Base-by-base conservation (phyloP, 2,888 invertebrate genomes). In the Allophyes oxyacanthae region DNA sequence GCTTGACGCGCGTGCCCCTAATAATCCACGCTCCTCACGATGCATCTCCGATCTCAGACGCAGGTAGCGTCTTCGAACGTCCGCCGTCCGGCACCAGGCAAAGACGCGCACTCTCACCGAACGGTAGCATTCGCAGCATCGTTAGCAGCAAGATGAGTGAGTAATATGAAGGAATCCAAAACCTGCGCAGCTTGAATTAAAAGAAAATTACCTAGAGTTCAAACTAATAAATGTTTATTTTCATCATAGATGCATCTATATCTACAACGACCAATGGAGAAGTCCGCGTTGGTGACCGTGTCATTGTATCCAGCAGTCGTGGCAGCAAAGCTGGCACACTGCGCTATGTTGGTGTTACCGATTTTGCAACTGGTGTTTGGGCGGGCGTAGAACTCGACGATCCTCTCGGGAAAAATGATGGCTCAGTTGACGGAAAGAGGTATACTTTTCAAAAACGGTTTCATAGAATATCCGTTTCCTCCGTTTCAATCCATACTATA, bases 301-400 rank as follows among this genome's bases (percentile, higher is more conserved):
- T 99, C 15, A 98, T 98, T 78, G 98, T 98, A 20, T 97, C 96
- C 51, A 97, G 96, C 79, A 96, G 97, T 72, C 96, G 97, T 78
- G 98, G 98, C 60, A 97, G 98, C 78, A 99, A 98, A 91, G 96
- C 97, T 10, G 99, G 99, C 49, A 96, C 96, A 34, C 94, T 99
- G 49, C 95, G 97, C 72, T 99, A 96, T 86, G 95, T 98, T 68
- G 99, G 99, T 25, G 92, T 95, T 46, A 98, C 99, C 30, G 97
- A 98, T 79, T 99, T 99, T 88, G 98, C 99, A 0, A 89, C 96
- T 32, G 99, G 99, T 32, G 96, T 98, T 75, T 99, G 99, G 99
- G 99, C 98, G 64, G 99, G 99, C 20, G 97, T 99, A 14, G 99
- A 99, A 88, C 94, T 99, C 73, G 99, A 99, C 85, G 98, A 99